These are phyloP conservation scores for Alcedo quadribrachys DNA, from an alignment of 2,797 vertebrate genomes.

Conservation along the genomic window DNA sequence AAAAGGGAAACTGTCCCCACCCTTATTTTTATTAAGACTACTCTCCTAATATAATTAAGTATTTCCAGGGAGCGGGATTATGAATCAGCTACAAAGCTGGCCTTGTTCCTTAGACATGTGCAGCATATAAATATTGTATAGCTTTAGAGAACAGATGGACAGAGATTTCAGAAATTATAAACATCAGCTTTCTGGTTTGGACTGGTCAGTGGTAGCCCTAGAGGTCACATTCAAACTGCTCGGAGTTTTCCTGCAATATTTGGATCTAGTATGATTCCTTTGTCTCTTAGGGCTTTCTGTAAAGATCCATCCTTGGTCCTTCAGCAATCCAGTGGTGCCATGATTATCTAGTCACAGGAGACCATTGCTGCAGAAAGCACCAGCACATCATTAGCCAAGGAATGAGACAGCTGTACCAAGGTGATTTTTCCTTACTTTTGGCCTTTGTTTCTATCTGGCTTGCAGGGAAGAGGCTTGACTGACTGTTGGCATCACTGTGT, in stretches of 20 bases:
- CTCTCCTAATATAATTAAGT: neutral
- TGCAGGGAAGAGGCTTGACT: neutral
- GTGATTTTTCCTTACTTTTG: neutral
- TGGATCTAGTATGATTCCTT: neutral
- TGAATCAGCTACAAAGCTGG: slow-evolving; percentile 26
- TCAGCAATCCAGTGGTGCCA: neutral
- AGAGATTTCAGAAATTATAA: slow-evolving; percentile 50
- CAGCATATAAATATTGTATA: slow-evolving; percentile 55
- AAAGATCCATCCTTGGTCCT: neutral
- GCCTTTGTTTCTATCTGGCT: neutral
- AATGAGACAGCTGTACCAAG: neutral
- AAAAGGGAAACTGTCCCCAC: neutral
- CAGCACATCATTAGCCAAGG: neutral
- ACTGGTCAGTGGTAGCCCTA: neutral
- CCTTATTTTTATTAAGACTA: neutral
- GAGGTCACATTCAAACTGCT: neutral
- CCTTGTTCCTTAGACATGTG: slow-evolving; percentile 29
- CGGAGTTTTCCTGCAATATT: neutral
- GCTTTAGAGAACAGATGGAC: slow-evolving; percentile 64
- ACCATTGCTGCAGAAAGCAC: neutral
- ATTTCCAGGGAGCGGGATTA: slow-evolving; percentile 28
- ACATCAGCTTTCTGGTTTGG: slow-evolving; percentile 12
- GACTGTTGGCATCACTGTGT: neutral
- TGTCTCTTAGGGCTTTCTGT: neutral
- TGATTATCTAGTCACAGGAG: fast-evolving